Percentiles rank a stretch among this genome's conserved stretches.
These are phyloP conservation scores for Cassiopea andromeda DNA, from an alignment of 30 jellyfish, hydroid and myxozoan genomes.

Conservation along the genomic window DNA sequence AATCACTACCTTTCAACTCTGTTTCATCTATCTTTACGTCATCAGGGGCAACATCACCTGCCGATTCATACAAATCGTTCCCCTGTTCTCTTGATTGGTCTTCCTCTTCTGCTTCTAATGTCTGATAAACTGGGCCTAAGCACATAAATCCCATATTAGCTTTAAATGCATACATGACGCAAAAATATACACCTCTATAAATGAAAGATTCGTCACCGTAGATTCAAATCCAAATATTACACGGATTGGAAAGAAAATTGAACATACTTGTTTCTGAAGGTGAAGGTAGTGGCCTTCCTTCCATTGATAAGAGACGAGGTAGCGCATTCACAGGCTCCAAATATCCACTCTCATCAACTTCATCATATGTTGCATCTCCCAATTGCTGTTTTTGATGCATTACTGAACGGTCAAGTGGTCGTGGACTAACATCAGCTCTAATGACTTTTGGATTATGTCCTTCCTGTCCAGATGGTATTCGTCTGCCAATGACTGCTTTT, in stretches of 20 bases:
- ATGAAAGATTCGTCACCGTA: no score
- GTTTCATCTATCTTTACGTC: not conserved
- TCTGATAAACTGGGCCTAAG: conserved; percentile 41
- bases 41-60: not conserved
- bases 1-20: conserved; percentile 1
- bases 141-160: not conserved
- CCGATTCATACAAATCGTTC: conserved; percentile 7
- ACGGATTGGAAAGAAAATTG: not conserved
- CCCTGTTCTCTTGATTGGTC: conserved; percentile 32
- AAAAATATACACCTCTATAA: no score
- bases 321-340: conserved; percentile 37
- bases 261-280: conserved; percentile 50
- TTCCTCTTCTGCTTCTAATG: not conserved
- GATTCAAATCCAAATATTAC: no score
- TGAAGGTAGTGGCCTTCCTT: conserved; percentile 59
- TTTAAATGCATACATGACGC: no score
- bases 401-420: conserved; percentile 36
- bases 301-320: conserved; percentile 34
- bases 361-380: not conserved
- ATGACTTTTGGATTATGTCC: conserved; percentile 34
- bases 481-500: conserved; percentile 40
- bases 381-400: conserved; percentile 20
- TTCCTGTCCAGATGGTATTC: conserved; percentile 60
- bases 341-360: conserved; percentile 33
- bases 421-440: conserved; percentile 13